Evolutionary conservation across 2,113 vertebrate species (phyloP), one percentile per base, ranked within the genome.

Genomic region (Oryzias woworae): DNA sequence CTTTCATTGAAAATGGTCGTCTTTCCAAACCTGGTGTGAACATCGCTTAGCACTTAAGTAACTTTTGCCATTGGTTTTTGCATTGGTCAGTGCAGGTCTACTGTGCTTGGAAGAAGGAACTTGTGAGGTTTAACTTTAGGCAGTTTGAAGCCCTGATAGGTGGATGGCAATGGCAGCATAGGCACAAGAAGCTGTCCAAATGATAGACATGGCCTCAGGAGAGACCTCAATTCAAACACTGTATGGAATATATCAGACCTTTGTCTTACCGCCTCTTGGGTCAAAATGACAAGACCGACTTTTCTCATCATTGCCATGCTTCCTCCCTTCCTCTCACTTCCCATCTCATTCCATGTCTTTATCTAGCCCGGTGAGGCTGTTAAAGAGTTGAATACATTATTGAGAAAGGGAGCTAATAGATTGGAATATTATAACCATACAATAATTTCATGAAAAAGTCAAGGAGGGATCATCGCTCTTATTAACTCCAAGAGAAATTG

Each of bases 381-480:
- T 97, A 98, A 95, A 94, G 92, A 94, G 90, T 89, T 94, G 94
- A 97, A 98, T 97, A 97, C 94, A 98, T 98, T 95, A 96, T 91
- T 92, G 94, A 89, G 93, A 50, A 69, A 43, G 42, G 64, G 72
- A 94, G 94, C 95, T 97, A 96, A 97, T 96, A 98, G 94, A 98
- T 98, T 97, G 96, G 95, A 97, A 97, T 98, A 98, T 97, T 96
- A 96, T 94, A 96, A 94, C 95, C 95, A 95, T 96, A 96, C 95
- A 95, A 98, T 98, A 95, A 97, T 98, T 97, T 94, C 95, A 96
- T 95, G 95, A 95, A 95, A 95, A 97, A 96, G 96, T 98, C 96
- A 98, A 94, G 93, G 92, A 85, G 95, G 94, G 95, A 96, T 96
- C 95, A 95, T 98, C 94, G 90, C 93, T 96, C 96, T 98, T 98